Evolutionary conservation across 2,113 vertebrate genomes (phyloP), one percentile per base, ranked within the genome.

Genomic region (Campylomormyrus tamandua): DNA sequence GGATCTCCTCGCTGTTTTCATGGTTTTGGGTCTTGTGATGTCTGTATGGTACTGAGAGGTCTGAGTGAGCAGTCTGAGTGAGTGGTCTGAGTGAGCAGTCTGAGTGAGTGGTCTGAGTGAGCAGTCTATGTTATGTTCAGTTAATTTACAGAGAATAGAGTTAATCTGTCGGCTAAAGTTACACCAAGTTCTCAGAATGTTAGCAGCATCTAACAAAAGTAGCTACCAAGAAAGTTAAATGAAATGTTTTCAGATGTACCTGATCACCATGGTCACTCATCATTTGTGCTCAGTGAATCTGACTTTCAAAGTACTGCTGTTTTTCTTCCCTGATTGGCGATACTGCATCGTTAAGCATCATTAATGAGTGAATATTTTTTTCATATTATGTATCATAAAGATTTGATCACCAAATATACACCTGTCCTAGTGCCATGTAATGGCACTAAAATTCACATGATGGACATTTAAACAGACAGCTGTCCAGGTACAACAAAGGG

Each of bases 401-500:
- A 39, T 77, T 77, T 35, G 2, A 77, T 77, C 5, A 1, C 11
- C 70, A 42, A 80, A 80, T 39, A 42, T 42, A 42, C 17, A 42
- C 35, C 35, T 80, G 31, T 42, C 15, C 31, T 5, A 39, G 5
- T 13, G 74, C 0, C 35, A 19, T 80, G 31, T 42, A 42, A 80
- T 39, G 31, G 15, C 74, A 80, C 35, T 42, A 80, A 80, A 80
- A 80, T 42, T 17, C 1, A 80, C 35, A 2, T 39, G 74, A 19
- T 13, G 17, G n/a, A 35, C 8, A 2, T 50, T 50, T 17, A 24
- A 31, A 86, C 2, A 53, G n/a, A 49, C 19, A 35, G 94, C 94
- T 94, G 95, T 95, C 94, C 94, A 96, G 94, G 93, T 17, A 27
- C 62, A 31, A 27, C 62, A 70, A 27, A 93, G 89, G 90, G 66